Base-by-base conservation (phyloP, 1,140 invertebrate species). In the Leptonema lineaticorne region DNA sequence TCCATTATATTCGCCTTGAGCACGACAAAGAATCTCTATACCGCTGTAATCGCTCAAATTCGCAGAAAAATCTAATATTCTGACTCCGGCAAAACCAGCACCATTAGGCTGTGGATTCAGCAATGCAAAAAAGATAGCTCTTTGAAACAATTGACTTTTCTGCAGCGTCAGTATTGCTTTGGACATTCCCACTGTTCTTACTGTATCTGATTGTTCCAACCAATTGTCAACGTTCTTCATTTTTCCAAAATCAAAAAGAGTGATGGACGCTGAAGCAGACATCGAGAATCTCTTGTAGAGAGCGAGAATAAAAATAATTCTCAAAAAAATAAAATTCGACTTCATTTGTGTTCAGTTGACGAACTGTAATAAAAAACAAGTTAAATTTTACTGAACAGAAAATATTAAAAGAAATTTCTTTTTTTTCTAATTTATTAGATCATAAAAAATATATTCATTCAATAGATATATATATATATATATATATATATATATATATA, bases 81-180 rank as follows among this genome's bases (percentile, higher is more conserved):
- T 75, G 56, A 88, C 80, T 8, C 88, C 88, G 41, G 88, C 88
- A 76, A 90, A 90, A 5, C 87, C 86, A 28, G 89, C 89, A 1
- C 88, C 88, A 70, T 90, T 89, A 7, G 84, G 79, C 76, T 90
- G 88, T 5, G 89, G 88, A 75, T 89, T 89, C 4, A 90, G 75
- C 14, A 90, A 72, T 2, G 85, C 84, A 71, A 90, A 90, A 66
- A 90, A 85, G 73, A 90, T 78, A 0, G 85, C 88, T 74, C 85
- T 76, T 76, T 88, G 86, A 68, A 86, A 88, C 27, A 80, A 65
- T 69, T 81, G 76, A 3, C 84, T 85, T 73, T 86, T 88, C 74
- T 88, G 85, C 22, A 89, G 70, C 2, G 82, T 79, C 8, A 90
- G 74, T 0, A 78, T 74, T 1, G 86, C 87, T 78, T 89, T 90